These are phyloP conservation scores for Malurus elegans DNA, from an alignment of 2,113 vertebrate species.

Conservation along the genomic window DNA sequence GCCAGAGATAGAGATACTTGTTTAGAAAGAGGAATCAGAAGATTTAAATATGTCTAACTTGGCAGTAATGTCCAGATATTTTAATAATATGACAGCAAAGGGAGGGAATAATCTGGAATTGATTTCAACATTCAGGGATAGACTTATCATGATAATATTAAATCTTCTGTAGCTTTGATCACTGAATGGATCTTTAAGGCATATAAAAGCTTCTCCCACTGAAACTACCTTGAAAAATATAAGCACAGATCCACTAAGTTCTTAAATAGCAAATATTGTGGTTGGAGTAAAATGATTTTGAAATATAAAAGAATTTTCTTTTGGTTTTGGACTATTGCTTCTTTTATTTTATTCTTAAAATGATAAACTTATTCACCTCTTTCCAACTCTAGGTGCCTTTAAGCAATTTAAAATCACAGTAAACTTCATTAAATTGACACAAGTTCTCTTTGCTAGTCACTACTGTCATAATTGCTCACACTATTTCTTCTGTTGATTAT, in stretches of 20 bases:
- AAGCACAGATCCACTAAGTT: not conserved
- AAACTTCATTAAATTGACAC: not conserved
- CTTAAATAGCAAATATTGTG: not conserved
- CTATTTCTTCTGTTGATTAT: not conserved
- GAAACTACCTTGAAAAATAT: not conserved
- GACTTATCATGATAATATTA: not conserved
- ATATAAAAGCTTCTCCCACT: not conserved
- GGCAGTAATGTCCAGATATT: not conserved
- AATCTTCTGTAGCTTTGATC: not conserved
- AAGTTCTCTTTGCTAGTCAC: not conserved
- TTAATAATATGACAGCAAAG: not conserved
- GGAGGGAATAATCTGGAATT: not conserved
- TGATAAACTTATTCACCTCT: not conserved
- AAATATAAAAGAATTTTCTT: not conserved
- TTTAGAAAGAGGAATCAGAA: conserved; percentile 20
- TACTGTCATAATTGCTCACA: not conserved
- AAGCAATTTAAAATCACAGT: not conserved
- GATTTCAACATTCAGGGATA: not conserved
- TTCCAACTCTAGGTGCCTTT: not conserved
- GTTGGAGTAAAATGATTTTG: not conserved
- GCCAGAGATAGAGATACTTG: not conserved
- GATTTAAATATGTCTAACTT: conserved; percentile 12
- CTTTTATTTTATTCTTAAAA: not conserved
- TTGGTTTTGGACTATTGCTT: not conserved
- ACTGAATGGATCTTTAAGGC: not conserved